These are phyloP conservation scores for Drosophila emarginata DNA, from an alignment of 2,888 invertebrate species.

Conservation along the genomic window DNA sequence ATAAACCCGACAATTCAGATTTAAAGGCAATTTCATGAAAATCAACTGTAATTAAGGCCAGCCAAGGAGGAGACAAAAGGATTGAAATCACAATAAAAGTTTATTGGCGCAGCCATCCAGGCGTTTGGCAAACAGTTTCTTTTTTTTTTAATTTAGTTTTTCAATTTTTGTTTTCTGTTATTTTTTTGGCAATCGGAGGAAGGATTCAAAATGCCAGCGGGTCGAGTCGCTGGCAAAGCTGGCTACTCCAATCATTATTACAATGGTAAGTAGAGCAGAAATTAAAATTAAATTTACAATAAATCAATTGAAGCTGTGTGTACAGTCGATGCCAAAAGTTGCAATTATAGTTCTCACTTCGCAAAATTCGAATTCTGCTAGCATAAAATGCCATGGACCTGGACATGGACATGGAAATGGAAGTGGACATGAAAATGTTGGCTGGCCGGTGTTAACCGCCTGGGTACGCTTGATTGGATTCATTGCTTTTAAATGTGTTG, in stretches of 20 bases:
- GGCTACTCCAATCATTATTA: conserved; percentile 82
- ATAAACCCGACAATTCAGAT: neutral
- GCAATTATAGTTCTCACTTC: too few relatives aligned
- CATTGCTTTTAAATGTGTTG: neutral
- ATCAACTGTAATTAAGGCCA: neutral
- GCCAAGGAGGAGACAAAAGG: neutral
- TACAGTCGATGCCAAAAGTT: neutral
- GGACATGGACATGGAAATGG: too few relatives aligned
- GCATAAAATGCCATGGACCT: neutral
- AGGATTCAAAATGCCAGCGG: conserved; percentile 80
- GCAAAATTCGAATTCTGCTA: too few relatives aligned
- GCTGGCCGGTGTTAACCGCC: neutral
- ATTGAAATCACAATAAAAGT: neutral
- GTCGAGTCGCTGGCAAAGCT: conserved; percentile 82
- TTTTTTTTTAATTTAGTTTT: conserved; percentile 4
- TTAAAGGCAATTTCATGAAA: neutral
- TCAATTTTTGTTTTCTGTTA: conserved; percentile 17
- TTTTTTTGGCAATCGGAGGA: neutral
- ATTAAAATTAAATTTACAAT: neutral
- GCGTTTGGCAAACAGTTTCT: neutral
- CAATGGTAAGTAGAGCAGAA: conserved; percentile 71
- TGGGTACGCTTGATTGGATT: neutral
- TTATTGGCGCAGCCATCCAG: neutral
- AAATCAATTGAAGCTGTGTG: neutral
- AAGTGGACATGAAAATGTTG: too few relatives aligned